These are phyloP conservation scores for Spatula versicolor DNA, from an alignment of 2,797 vertebrate genomes.

Conservation along the genomic window DNA sequence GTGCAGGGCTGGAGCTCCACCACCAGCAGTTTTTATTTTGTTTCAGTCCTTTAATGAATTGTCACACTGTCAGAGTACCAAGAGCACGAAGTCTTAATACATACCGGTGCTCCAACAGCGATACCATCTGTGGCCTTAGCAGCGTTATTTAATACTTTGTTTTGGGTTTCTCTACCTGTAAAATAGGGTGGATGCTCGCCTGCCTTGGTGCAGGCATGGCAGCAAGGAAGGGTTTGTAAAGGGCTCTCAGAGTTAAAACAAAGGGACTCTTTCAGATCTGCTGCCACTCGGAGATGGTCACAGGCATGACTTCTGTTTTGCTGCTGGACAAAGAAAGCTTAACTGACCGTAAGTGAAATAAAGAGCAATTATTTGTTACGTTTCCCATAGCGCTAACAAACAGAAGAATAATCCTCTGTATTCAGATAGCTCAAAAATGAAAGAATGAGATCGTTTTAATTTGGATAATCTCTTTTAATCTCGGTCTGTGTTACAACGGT, in stretches of 20 bases:
- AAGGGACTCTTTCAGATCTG: not conserved
- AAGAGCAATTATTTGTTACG: not conserved
- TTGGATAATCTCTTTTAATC: not conserved
- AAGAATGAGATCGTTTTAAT: not conserved
- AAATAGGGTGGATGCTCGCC: not conserved
- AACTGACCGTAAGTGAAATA: not conserved
- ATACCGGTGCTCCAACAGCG: not conserved
- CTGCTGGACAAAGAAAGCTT: not conserved
- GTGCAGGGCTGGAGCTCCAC: not conserved
- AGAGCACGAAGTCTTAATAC: not conserved
- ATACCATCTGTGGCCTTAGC: slow-evolving; percentile 5
- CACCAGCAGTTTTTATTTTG: not conserved
- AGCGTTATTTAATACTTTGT: not conserved
- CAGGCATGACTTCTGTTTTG: not conserved
- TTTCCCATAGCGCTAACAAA: not conserved
- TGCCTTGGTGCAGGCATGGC: not conserved
- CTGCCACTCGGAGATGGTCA: not conserved
- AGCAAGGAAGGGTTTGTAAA: not conserved
- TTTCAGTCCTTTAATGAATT: not conserved
- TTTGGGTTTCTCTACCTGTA: not conserved
- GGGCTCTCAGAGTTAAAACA: not conserved
- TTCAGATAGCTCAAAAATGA: not conserved
- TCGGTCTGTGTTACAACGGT: not conserved
- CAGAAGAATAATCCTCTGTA: not conserved
- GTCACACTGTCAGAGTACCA: not conserved